A percentile compares a stretch with the other conserved stretches of the same genome.
These are phyloP conservation scores for Erebia palarica DNA, from an alignment of 2,888 invertebrate genomes.

Conservation along the genomic window DNA sequence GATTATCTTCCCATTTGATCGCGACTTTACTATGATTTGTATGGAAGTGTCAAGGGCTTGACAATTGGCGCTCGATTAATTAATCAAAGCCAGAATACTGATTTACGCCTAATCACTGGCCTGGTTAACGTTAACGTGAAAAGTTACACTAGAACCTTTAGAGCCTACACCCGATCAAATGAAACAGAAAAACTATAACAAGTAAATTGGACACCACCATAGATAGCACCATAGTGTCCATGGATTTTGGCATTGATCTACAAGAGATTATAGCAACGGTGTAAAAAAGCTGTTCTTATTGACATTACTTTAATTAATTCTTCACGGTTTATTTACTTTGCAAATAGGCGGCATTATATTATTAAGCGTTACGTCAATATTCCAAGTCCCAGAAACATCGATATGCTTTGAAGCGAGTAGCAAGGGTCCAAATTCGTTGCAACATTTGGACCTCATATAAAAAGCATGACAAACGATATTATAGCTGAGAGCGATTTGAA, in stretches of 20 bases:
- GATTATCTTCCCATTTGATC: no score
- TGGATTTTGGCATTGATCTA: constrained; percentile 10
- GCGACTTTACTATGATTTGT: no score
- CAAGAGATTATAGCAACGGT: constrained; percentile 5
- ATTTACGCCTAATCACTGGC: no score
- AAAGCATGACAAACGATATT: constrained; percentile 57
- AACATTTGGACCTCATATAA: constrained; percentile 49
- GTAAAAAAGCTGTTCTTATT: neutral
- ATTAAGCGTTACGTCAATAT: constrained; percentile 2
- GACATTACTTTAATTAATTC: neutral
- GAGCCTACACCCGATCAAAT: no score
- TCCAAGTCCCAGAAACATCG: constrained; percentile 41
- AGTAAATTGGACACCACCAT: neutral
- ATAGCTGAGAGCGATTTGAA: constrained; percentile 50
- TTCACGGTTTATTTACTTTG: constrained; percentile 14
- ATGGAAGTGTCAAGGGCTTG: no score
- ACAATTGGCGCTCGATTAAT: no score
- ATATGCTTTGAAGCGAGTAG: constrained; percentile 44
- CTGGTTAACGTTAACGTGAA: no score
- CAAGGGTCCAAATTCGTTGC: constrained; percentile 42
- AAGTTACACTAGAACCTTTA: no score
- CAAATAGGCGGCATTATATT: constrained; percentile 9
- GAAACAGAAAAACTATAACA: neutral
- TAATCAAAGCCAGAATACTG: no score
- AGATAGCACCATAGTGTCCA: neutral